Base-by-base conservation (phyloP, 2,888 invertebrate genomes). In the Chloroclysta siterata region DNA sequence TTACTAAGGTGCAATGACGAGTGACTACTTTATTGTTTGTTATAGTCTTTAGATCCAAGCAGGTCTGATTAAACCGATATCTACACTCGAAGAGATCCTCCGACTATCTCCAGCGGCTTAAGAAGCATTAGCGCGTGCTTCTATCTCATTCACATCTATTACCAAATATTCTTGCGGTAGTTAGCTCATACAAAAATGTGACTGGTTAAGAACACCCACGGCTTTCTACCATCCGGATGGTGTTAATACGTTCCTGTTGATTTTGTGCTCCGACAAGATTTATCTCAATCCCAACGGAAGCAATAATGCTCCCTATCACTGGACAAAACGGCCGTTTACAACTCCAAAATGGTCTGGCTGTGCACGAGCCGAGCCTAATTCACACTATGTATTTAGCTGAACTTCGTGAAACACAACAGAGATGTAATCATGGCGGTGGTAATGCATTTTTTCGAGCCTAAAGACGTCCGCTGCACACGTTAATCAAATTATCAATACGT, bases 161-260 rank as follows among this genome's bases (percentile, higher is more conserved):
- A 85, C 79, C 77, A 81, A 87, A 87, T 83, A 78, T 77, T 76
- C 79, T 84, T 82, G 80, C 83, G 76, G 82, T 84, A 80, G 80
- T 84, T 83, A 82, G 77, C 81, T 78, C 79, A 74, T 83, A 85
- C 81, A 83, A 84, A 82, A 87, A 80, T 82, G 82, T 78, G 77
- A 84, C 84, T 86, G 83, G 83, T 86, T 86, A 84, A 74, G 92
- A 91, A 90, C 92, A 92, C 92, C 92, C 91, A 91, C 91, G 83
- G 83, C 74, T 83, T 78, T 84, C 83, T 78, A 85, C 80, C 83
- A 83, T 85, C 85, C 84, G 86, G 82, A 80, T 80, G 81, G 87
- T 88, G 89, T 87, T 90, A 90, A 90, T 90, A 87, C 82, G 85
- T 85, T 83, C 84, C 84, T 89, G 88, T 90, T 89, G 88, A 83